Evolutionary conservation across 2,888 invertebrate genomes (phyloP).

Genomic region (Gerosis bhagava): DNA sequence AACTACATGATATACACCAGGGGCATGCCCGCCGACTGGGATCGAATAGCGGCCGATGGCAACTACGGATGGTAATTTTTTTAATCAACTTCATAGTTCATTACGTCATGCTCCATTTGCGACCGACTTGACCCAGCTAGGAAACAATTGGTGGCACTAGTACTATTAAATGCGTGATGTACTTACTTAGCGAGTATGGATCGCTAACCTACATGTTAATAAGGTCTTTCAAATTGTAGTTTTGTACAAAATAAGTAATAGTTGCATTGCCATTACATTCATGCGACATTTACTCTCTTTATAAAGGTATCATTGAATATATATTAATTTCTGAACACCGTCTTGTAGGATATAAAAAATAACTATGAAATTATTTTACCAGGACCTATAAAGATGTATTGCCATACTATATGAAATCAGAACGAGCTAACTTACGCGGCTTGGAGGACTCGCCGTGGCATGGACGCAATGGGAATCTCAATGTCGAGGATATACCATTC

Average conservation of each 20-base stretch:
- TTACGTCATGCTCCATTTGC: constrained; percentile 11
- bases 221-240: too few relatives aligned
- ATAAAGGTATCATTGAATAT: too few relatives aligned
- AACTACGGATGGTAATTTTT: constrained; percentile 88
- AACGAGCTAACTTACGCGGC: constrained; percentile 73
- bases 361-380: too few relatives aligned
- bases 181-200: too few relatives aligned
- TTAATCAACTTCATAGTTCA: neutral
- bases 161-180: neutral
- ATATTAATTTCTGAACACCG: too few relatives aligned
- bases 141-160: constrained; percentile 1
- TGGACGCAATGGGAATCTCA: constrained; percentile 82
- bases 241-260: too few relatives aligned
- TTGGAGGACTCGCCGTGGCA: constrained; percentile 79
- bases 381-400: constrained; percentile 84
- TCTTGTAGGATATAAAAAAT: too few relatives aligned
- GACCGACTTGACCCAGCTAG: constrained; percentile 1
- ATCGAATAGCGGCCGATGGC: constrained; percentile 84
- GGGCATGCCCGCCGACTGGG: constrained; percentile 85
- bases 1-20: constrained; percentile 86
- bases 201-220: too few relatives aligned
- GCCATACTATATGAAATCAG: constrained; percentile 84
- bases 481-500: constrained; percentile 83
- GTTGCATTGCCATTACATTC: too few relatives aligned
- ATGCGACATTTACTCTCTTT: too few relatives aligned